These are phyloP conservation scores for Eristalis intricaria DNA, from an alignment of 2,888 invertebrate species.

Conservation along the genomic window DNA sequence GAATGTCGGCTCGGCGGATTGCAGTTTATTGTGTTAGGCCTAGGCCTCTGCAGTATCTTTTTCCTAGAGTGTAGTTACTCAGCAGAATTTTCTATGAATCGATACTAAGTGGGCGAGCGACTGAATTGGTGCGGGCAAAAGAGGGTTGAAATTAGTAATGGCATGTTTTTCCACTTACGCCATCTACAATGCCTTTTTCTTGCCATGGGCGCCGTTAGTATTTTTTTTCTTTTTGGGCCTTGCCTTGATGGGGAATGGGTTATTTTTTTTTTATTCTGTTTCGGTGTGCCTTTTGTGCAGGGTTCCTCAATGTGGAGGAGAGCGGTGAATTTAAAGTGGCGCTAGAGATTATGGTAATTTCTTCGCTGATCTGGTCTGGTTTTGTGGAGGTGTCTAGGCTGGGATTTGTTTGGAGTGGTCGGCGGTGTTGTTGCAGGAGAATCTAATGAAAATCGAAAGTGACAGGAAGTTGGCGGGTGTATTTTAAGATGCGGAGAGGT, in stretches of 20 bases:
- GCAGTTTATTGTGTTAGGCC: slow-evolving; percentile 52
- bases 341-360: slow-evolving; percentile 9
- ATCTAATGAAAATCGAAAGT: background rate
- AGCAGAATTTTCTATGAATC: slow-evolving; percentile 61
- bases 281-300: background rate
- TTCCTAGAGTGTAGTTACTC: slow-evolving; percentile 37
- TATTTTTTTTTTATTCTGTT: slow-evolving; percentile 2
- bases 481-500: background rate
- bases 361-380: background rate
- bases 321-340: background rate
- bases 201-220: slow-evolving; percentile 32
- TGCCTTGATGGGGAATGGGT: background rate
- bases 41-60: slow-evolving; percentile 37
- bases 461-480: background rate
- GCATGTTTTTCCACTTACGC: slow-evolving; percentile 60
- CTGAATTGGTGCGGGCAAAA: slow-evolving; percentile 1
- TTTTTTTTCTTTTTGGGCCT: slow-evolving; percentile 19
- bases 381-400: background rate
- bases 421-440: background rate
- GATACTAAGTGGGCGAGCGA: slow-evolving; percentile 50
- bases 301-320: background rate
- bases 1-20: slow-evolving; percentile 23
- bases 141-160: slow-evolving; percentile 35
- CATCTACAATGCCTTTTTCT: slow-evolving; percentile 18
- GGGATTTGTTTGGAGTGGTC: background rate